Evolutionary conservation across 2,888 invertebrate species (phyloP).

Genomic region (Metopia argyrocephala): DNA sequence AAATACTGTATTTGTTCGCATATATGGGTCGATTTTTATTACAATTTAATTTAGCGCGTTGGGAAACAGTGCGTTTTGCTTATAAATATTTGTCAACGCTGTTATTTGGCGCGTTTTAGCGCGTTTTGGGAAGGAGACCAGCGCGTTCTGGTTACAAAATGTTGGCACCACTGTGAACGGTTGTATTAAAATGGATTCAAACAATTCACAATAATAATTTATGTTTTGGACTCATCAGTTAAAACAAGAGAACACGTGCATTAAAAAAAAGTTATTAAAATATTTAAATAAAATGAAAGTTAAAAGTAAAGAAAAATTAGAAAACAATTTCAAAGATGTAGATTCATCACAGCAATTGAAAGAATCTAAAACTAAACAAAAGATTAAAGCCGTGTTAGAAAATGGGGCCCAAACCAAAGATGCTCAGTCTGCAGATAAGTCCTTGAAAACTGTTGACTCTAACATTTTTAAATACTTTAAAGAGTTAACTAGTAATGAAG

Average conservation of each 20-base stretch:
- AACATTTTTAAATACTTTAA: conserved; percentile 71
- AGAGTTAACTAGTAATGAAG: conserved; percentile 69
- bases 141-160: too few species aligned
- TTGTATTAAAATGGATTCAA: background rate
- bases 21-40: too few species aligned
- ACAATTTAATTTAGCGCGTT: too few species aligned
- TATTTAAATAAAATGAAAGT: conserved; percentile 62
- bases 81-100: too few species aligned
- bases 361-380: conserved; percentile 20
- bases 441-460: conserved; percentile 65
- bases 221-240: conserved; percentile 46
- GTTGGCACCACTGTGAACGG: background rate
- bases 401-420: background rate
- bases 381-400: too few species aligned
- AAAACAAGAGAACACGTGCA: conserved; percentile 51
- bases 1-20: too few species aligned
- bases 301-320: conserved; percentile 59
- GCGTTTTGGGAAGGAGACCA: too few species aligned
- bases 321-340: conserved; percentile 22
- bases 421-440: conserved; percentile 14
- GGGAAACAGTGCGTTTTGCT: too few species aligned
- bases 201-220: conserved; percentile 39
- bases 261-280: conserved; percentile 1
- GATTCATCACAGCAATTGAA: conserved; percentile 1
- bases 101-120: too few species aligned